Conservation (phyloP, 2,888 invertebrate genomes). For the Microctonus aethiopoides region DNA sequence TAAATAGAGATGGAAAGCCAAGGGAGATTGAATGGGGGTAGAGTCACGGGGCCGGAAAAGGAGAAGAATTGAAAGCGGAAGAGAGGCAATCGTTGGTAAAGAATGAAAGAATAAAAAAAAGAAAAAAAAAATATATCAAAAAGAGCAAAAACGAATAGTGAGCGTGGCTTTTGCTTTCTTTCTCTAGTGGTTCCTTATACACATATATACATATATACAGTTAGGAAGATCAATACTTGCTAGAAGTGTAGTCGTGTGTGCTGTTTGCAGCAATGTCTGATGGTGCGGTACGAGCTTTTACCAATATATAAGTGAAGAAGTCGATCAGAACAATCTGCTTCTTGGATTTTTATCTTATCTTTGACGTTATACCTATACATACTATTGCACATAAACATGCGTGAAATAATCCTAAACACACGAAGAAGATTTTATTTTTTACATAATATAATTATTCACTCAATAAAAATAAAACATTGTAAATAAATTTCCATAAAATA, state of each 20-base stretch:
- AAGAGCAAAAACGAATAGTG: conserved; percentile 11
- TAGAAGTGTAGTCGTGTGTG: conserved; percentile 26
- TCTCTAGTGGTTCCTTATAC: neutral
- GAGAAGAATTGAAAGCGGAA: conserved; percentile 26
- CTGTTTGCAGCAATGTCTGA: conserved; percentile 15
- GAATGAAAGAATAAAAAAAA: neutral
- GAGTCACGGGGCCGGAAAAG: conserved; percentile 1
- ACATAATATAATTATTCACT: neutral
- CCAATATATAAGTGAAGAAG: neutral
- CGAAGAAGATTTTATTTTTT: neutral
- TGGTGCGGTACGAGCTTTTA: neutral
- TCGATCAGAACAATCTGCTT: conserved; percentile 1
- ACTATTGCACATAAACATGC: too few relatives aligned
- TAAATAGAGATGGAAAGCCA: conserved; percentile 29
- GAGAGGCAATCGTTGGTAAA: conserved; percentile 7
- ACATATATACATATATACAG: conserved; percentile 2
- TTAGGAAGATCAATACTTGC: conserved; percentile 37
- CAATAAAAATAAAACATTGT: neutral
- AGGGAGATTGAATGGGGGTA: conserved; percentile 3
- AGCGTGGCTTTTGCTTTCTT: conserved; percentile 23
- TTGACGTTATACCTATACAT: too few relatives aligned
- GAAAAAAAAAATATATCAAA: neutral
- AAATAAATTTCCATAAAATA: too few relatives aligned
- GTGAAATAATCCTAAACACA: neutral
- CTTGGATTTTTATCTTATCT: conserved; percentile 4